Percentiles rank a stretch among this genome's conserved stretches.
Conservation (phyloP, 2,888 invertebrate genomes). For the Pachydiplax longipennis region DNA sequence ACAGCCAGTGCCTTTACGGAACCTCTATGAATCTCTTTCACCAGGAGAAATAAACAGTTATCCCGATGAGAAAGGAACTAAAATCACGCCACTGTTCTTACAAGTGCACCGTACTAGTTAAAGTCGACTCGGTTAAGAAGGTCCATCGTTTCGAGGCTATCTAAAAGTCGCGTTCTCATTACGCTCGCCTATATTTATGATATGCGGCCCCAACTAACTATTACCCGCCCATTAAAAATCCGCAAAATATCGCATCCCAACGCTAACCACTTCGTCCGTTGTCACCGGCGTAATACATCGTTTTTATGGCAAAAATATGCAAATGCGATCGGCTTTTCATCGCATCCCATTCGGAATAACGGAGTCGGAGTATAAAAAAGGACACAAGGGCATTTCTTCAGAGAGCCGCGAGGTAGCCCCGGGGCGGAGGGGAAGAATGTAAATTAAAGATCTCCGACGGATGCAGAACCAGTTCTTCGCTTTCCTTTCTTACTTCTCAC, state of each 20-base stretch:
- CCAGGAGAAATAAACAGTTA: no score
- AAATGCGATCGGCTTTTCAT: background rate
- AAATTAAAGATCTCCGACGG: slow-evolving; percentile 9
- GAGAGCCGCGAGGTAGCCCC: background rate
- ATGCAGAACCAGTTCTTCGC: slow-evolving; percentile 22
- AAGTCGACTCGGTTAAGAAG: no score
- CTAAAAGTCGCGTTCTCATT: no score
- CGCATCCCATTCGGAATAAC: background rate
- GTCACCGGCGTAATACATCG: background rate
- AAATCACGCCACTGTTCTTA: no score
- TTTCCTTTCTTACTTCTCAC: background rate
- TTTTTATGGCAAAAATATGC: background rate
- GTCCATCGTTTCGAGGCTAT: no score
- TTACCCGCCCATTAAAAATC: no score
- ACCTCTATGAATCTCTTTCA: no score
- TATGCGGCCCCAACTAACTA: no score
- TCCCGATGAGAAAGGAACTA: no score
- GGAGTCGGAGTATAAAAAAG: background rate
- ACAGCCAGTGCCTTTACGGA: no score
- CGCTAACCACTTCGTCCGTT: background rate
- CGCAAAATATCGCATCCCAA: background rate
- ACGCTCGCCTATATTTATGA: no score
- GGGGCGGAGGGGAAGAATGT: background rate
- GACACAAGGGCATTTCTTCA: background rate
- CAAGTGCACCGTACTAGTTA: no score